These are phyloP conservation scores for Macaria liturata DNA, from an alignment of 2,888 invertebrate species.

Conservation along the genomic window DNA sequence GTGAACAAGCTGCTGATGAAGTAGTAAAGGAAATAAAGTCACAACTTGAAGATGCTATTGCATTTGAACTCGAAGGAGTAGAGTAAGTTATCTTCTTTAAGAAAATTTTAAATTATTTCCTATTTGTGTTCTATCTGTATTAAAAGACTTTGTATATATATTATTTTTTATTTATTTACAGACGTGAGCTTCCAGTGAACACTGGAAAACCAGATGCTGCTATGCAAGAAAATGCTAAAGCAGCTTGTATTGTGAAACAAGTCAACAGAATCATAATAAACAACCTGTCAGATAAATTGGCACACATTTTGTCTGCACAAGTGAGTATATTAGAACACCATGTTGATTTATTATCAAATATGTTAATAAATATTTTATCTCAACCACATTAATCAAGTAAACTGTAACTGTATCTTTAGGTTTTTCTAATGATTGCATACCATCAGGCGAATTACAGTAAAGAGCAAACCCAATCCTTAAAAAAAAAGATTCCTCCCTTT, in stretches of 20 bases:
- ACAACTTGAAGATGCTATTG: constrained; percentile 85
- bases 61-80: constrained; percentile 83
- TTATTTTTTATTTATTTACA: constrained; percentile 30
- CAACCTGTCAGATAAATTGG: constrained; percentile 80
- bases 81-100: constrained; percentile 72
- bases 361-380: no score
- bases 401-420: no score
- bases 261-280: constrained; percentile 87
- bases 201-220: constrained; percentile 47
- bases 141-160: no score
- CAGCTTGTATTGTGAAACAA: constrained; percentile 84
- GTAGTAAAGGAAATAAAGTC: constrained; percentile 80
- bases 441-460: no score
- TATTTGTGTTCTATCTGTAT: no score
- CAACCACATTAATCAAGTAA: no score
- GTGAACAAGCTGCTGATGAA: constrained; percentile 69
- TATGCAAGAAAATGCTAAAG: constrained; percentile 70
- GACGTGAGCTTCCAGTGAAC: constrained; percentile 41
- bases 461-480: no score
- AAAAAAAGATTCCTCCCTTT: no score
- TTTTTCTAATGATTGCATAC: no score
- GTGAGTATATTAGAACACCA: constrained; percentile 49
- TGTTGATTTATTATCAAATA: no score
- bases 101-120: not conserved
- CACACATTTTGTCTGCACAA: constrained; percentile 85